Percentiles rank a stretch among this genome's conserved stretches.
Evolutionary conservation across 2,113 vertebrate species (phyloP).

Genomic region (Martes martes): DNA sequence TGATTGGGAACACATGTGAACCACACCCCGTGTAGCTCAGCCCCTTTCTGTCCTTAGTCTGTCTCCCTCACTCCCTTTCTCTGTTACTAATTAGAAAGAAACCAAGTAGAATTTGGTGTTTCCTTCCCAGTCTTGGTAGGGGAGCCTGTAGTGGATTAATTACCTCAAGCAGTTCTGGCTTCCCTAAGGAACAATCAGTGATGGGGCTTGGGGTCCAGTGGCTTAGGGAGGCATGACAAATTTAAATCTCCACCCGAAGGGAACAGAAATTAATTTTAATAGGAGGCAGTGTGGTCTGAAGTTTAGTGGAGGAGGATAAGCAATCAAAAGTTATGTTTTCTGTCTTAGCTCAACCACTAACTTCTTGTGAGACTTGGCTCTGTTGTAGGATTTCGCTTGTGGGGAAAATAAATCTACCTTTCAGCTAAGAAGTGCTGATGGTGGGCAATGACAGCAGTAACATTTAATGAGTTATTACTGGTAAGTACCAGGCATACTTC

Average conservation of each 20-base stretch:
- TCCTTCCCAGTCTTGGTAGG: conserved; percentile 77
- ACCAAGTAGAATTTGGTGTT: conserved; percentile 72
- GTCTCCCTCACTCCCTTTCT: conserved; percentile 9
- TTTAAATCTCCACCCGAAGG: conserved; percentile 73
- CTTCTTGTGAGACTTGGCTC: conserved; percentile 71
- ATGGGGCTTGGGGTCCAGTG: conserved; percentile 64
- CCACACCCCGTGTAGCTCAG: conserved; percentile 69
- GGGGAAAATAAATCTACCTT: conserved; percentile 64
- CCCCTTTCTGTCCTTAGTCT: conserved; percentile 31
- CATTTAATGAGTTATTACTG: conserved; percentile 13
- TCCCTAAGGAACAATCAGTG: conserved; percentile 76
- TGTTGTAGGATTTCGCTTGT: conserved; percentile 45
- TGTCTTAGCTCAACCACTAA: conserved; percentile 64
- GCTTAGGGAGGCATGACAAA: conserved; percentile 74
- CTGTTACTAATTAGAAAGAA: conserved; percentile 79
- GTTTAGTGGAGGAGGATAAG: conserved; percentile 54
- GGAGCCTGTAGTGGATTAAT: conserved; percentile 69
- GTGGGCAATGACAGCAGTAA: neutral
- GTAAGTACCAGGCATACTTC: neutral
- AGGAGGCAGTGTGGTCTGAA: conserved; percentile 71
- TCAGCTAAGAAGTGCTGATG: neutral
- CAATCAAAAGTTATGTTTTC: conserved; percentile 70
- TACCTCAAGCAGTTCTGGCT: conserved; percentile 77
- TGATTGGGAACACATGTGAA: conserved; percentile 84
- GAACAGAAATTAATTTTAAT: conserved; percentile 80